Evolutionary conservation across 2,888 invertebrate genomes (phyloP), one percentile per base, ranked within the genome.

Genomic region (Galeruca laticollis): DNA sequence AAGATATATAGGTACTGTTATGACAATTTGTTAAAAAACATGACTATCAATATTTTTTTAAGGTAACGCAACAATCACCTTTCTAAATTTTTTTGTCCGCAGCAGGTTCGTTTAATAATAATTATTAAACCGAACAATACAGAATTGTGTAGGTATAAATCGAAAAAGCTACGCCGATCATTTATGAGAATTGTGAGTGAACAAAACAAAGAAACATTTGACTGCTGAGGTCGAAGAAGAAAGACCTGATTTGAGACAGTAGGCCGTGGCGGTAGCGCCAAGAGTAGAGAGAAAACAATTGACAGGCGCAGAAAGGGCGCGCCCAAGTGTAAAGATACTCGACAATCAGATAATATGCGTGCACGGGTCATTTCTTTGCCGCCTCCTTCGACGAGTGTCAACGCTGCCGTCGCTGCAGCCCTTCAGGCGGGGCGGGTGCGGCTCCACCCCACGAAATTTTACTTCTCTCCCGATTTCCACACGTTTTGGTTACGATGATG

Each of bases 321-420:
- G 79, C 74, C 81, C 78, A 77, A 79, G 77, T 77, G 81, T 81
- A 76, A 81, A 81, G 80, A 81, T 81, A 81, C 79, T 77, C 78
- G 37, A 54, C 52, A 65, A 81, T 80, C 80, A 78, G 81, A 81
- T 80, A 80, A 81, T 80, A 75, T 73, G 72, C 75, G 80, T 57
- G 35, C 77, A 77, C 80, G 80, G 81, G 78, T 80, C 81, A 81
- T 81, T 81, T 81, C 79, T 78, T 80, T 76, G 77, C 77, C 80
- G 79, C 80, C 78, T 78, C 78, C 74, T 68, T 70, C 69, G 69
- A 64, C 51, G 69, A 68, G 71, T 74, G 74, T 77, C 76, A 77
- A 76, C 72, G 70, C 73, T 57, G 75, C 68, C 68, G 51, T 47
- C 57, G 43, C 56, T 47, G 35, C 51, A 54, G 54, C 66, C 66